Base-by-base conservation (phyloP, 2,888 invertebrate genomes). In the Mesoligia furuncula region DNA sequence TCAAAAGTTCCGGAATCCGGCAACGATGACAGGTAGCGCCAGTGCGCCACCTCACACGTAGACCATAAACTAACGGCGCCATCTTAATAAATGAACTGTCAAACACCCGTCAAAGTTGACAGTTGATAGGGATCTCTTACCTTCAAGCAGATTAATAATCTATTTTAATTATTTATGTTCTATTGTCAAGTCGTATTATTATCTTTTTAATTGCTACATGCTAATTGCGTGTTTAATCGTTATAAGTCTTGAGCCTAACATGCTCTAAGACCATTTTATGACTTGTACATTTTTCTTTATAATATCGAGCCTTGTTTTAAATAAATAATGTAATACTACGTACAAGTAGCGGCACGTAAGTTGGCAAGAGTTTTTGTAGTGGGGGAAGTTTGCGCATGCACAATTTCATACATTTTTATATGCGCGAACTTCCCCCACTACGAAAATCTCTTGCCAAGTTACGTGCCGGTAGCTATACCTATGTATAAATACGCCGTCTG, bases 41-140 rank as follows among this genome's bases (percentile, higher is more conserved):
- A 81, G 77, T 78, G 68, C 82, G 64, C 72, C 81, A 81, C 82
- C 83, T 76, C 82, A 70, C 82, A 78, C 73, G 59, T 64, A 15
- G 67, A 39, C 45, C 64, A 64, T 78, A 78, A 78, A 78, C 78
- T 68, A 73, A 64, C 51, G 69, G 51, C 70, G 48, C 72, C 77
- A 73, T 71, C 51, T 82, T 74, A 62, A 75, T 79, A 73, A 83
- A 82, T 83, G 70, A 73, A 48, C 73, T 79, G 70, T 74, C 81
- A 75, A 69, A 65, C 54, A 65, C n/a, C 45, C 11, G 54, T 79
- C 72, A 73, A 57, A 82, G 24, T 64, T 70, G 69, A 70, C 66
- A 66, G 66, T 66, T 73, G 70, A 70, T 67, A 66, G 5, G 11
- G 39, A 77, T 65, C 57, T 36, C 7, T 64, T 59, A 68, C 27